Conservation (phyloP, 2,797 vertebrate genomes). For the Todus mexicanus region DNA sequence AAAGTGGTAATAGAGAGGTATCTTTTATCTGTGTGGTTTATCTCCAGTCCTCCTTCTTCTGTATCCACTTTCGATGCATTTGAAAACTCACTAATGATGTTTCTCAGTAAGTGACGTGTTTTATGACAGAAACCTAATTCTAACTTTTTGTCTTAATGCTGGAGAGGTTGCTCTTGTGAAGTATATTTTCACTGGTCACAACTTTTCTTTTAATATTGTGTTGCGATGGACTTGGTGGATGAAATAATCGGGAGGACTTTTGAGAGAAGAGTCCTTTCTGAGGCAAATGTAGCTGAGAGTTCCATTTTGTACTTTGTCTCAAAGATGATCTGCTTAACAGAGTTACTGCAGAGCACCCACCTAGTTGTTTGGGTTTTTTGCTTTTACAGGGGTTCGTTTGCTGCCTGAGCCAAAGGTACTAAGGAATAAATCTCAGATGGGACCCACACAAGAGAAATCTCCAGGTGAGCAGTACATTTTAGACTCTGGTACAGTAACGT, state of each 20-base stretch:
- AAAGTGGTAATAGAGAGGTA: neutral
- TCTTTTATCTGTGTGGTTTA: neutral
- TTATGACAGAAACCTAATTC: neutral
- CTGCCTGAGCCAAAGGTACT: conserved; percentile 35
- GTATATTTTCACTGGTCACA: neutral
- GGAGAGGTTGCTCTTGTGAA: neutral
- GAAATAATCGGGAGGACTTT: neutral
- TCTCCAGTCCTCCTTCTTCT: neutral
- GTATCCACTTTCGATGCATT: neutral
- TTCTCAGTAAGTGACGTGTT: neutral
- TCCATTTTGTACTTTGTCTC: neutral
- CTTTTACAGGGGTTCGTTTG: conserved; percentile 32
- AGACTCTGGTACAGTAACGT: neutral
- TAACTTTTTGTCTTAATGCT: neutral
- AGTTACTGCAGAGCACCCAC: neutral
- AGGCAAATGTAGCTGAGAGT: neutral
- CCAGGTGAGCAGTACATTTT: conserved; percentile 40
- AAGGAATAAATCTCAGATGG: conserved; percentile 19
- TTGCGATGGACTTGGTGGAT: neutral
- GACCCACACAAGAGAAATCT: conserved; percentile 12
- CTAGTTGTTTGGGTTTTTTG: neutral
- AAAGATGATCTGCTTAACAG: neutral
- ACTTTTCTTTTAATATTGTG: neutral
- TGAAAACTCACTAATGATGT: neutral
- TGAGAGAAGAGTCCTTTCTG: neutral